Conservation (phyloP, 2,888 invertebrate genomes). For the Pteria penguin region DNA sequence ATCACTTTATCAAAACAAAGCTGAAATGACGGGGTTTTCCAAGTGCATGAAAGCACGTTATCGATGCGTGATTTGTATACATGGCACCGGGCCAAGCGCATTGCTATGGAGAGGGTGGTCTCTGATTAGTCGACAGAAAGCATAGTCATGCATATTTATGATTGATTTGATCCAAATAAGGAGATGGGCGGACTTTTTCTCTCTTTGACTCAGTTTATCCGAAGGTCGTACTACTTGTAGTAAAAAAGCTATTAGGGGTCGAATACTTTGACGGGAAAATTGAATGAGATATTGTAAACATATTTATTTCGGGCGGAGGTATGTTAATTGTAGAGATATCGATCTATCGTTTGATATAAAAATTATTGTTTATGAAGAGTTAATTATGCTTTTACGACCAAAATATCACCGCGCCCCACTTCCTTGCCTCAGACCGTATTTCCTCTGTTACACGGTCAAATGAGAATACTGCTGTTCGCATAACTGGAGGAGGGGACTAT, state of each 20-base stretch:
- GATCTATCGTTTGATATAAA: neutral
- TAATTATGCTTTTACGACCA: neutral
- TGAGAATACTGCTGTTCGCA: too few relatives aligned
- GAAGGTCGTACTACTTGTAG: neutral
- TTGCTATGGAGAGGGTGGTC: neutral
- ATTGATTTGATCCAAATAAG: neutral
- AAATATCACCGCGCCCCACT: neutral
- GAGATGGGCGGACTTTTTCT: neutral
- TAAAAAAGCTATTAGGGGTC: neutral
- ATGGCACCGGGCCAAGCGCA: neutral
- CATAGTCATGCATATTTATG: neutral
- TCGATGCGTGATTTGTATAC: neutral
- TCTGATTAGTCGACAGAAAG: neutral
- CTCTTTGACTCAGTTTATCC: slow-evolving; percentile 2
- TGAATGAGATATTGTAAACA: neutral
- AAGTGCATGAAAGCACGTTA: neutral
- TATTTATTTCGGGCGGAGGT: neutral
- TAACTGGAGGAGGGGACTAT: too few relatives aligned
- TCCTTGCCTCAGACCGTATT: neutral
- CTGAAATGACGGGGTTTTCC: neutral
- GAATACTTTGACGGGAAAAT: neutral
- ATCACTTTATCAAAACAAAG: neutral
- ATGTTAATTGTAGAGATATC: neutral
- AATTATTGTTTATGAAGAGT: neutral
- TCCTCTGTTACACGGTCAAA: neutral